Evolutionary conservation across 2,888 invertebrate species (phyloP).

Genomic region (Dicranocentrus wangi): DNA sequence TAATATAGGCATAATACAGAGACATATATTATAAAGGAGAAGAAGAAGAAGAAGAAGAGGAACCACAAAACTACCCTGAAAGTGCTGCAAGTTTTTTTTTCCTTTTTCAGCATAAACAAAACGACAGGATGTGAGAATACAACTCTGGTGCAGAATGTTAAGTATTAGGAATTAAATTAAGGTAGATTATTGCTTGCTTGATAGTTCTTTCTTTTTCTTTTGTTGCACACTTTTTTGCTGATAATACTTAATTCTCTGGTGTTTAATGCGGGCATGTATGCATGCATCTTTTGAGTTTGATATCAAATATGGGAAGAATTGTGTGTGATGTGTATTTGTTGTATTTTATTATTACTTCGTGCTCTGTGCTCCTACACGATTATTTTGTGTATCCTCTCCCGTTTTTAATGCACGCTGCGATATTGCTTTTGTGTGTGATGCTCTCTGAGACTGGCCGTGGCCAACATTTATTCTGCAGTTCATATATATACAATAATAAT

Average conservation of each 20-base stretch:
- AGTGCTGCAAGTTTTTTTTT: slow-evolving; percentile 31
- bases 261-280: slow-evolving; percentile 14
- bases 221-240: slow-evolving; percentile 28
- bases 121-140: slow-evolving; percentile 32
- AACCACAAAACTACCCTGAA: slow-evolving; percentile 9
- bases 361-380: background rate
- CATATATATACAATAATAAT: slow-evolving; percentile 15
- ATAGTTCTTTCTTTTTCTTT: slow-evolving; percentile 14
- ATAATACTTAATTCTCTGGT: slow-evolving; percentile 7
- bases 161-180: slow-evolving; percentile 38
- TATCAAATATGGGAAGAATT: too few species aligned
- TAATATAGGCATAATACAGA: too few species aligned
- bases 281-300: background rate
- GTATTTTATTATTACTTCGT: slow-evolving; percentile 17
- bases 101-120: too few species aligned
- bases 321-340: background rate
- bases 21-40: too few species aligned
- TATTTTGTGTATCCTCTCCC: too few species aligned
- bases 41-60: slow-evolving; percentile 1
- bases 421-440: background rate
- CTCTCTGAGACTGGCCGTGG: slow-evolving; percentile 15
- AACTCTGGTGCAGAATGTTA: slow-evolving; percentile 34
- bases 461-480: slow-evolving; percentile 14
- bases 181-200: slow-evolving; percentile 25
- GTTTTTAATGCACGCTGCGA: background rate